Evolutionary conservation across 2,113 vertebrate species (phyloP).

Genomic region (Colistium nudipinnis): DNA sequence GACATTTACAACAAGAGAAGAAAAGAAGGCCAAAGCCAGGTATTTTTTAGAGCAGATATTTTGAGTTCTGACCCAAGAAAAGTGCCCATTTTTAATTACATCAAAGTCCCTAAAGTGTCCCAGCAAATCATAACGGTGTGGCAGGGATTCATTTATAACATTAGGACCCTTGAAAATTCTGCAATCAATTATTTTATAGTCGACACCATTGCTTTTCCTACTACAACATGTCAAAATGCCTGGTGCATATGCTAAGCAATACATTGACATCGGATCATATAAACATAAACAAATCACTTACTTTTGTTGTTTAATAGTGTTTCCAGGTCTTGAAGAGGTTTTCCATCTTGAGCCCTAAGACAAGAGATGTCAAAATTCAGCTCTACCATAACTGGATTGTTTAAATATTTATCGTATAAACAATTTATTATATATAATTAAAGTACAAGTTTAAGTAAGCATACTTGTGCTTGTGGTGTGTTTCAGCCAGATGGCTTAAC

Average conservation of each 20-base stretch:
- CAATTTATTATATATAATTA: background rate
- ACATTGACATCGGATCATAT: background rate
- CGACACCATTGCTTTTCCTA: background rate
- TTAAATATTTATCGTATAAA: too few species aligned
- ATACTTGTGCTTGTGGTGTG: slow-evolving; percentile 75
- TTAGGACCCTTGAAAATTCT: too few species aligned
- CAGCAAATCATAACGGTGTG: too few species aligned
- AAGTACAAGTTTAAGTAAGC: background rate
- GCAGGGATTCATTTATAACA: too few species aligned
- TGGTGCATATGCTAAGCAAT: background rate
- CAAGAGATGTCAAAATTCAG: background rate
- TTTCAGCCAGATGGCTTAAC: slow-evolving; percentile 74
- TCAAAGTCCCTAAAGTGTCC: too few species aligned
- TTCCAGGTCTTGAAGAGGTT: slow-evolving; percentile 69
- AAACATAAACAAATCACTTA: slow-evolving; percentile 23
- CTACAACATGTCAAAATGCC: background rate
- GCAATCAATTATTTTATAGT: too few species aligned
- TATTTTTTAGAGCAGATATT: too few species aligned
- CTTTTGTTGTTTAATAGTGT: slow-evolving; percentile 72
- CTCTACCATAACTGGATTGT: background rate
- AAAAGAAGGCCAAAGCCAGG: too few species aligned
- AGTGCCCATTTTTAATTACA: too few species aligned
- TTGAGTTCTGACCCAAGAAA: too few species aligned
- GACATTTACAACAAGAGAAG: too few species aligned
- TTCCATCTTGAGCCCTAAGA: slow-evolving; percentile 65